Evolutionary conservation across 2,888 invertebrate genomes (phyloP).

Genomic region (Aproaerema taeniolella): DNA sequence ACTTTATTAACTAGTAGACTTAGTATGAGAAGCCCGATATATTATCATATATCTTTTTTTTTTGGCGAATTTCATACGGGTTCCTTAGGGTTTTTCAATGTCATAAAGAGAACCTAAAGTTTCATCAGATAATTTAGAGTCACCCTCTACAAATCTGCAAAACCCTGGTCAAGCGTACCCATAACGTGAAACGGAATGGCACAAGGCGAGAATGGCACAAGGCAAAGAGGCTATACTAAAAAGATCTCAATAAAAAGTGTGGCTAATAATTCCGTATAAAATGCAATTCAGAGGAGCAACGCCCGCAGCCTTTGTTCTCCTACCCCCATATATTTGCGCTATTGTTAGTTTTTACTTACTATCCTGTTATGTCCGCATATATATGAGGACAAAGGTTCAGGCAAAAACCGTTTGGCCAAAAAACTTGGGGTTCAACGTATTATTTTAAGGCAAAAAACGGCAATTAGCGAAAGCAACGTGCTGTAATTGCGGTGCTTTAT

Average conservation of each 20-base stretch:
- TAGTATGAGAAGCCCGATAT: no score
- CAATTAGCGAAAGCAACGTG: constrained; percentile 17
- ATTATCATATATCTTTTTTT: no score
- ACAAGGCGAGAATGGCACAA: no score
- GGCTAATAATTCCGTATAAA: not conserved
- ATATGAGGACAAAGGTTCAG: constrained; percentile 7
- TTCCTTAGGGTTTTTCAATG: no score
- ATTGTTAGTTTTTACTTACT: constrained; percentile 15
- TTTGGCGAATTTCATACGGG: no score
- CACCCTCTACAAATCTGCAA: no score
- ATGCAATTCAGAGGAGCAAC: not conserved
- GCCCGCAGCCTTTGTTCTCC: constrained; percentile 13
- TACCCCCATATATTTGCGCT: constrained; percentile 15
- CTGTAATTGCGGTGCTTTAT: constrained; percentile 17
- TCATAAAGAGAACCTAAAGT: no score
- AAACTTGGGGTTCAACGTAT: constrained; percentile 9
- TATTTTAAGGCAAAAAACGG: constrained; percentile 18
- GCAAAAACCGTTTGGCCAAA: constrained; percentile 1
- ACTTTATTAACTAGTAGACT: no score
- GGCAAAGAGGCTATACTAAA: no score
- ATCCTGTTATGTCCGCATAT: constrained; percentile 16
- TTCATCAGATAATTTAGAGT: no score
- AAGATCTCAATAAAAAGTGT: not conserved
- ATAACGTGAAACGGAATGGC: no score
- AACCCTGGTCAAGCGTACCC: no score